A percentile compares a stretch with the other conserved stretches of the same genome.
Conservation (phyloP, 2,113 vertebrate species). For the Pedionomus torquatus region DNA sequence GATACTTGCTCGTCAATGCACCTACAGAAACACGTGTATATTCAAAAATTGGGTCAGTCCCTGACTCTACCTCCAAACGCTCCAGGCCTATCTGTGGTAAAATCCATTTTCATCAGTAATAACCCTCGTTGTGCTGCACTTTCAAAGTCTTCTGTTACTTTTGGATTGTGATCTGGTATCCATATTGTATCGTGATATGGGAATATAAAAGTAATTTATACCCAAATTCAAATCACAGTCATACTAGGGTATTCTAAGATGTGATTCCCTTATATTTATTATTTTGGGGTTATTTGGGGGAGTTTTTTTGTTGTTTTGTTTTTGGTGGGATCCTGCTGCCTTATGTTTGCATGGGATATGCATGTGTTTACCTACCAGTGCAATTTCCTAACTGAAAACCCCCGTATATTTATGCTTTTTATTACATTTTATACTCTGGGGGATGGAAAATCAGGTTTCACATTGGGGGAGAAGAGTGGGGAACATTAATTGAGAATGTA, state of each 20-base stretch:
- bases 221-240: background rate
- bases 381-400: background rate
- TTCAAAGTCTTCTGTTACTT: background rate
- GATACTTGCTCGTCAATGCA: background rate
- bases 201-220: background rate
- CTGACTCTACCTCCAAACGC: background rate
- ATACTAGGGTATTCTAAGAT: background rate
- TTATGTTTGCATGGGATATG: background rate
- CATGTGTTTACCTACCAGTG: too few species aligned
- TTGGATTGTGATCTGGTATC: background rate
- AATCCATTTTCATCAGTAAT: background rate
- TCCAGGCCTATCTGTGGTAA: background rate
- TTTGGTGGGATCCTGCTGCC: background rate
- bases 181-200: too few species aligned
- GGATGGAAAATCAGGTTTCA: background rate
- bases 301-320: fast-evolving
- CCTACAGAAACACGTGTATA: background rate
- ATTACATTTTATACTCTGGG: too few species aligned
- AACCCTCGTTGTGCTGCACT: too few species aligned
- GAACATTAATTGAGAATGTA: background rate
- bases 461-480: background rate
- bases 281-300: too few species aligned
- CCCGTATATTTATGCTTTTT: background rate
- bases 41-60: background rate
- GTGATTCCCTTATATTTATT: background rate